phyloP scores from a whole-genome alignment of 2,797 vertebrate species.

The Dendrocincla tyrannina region DNA sequence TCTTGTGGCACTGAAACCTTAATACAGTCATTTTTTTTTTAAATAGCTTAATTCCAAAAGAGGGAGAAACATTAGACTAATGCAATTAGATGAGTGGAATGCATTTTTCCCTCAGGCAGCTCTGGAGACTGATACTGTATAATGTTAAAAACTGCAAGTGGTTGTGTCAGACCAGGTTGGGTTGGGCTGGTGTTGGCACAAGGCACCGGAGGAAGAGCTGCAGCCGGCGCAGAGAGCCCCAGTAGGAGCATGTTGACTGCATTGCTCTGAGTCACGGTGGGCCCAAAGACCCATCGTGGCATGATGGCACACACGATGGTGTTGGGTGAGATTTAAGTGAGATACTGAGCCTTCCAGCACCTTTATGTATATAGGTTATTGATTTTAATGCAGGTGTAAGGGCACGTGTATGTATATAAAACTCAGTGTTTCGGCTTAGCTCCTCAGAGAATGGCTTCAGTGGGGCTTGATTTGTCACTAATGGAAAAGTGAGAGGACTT shows the following conservation, averaged over 20 bases:
- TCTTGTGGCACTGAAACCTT: background rate
- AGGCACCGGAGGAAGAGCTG: background rate
- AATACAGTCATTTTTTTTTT: background rate
- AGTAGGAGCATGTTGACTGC: fast-evolving
- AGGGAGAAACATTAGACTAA: slow-evolving; percentile 8
- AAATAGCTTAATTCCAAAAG: background rate
- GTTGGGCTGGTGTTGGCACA: background rate
- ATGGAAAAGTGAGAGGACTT: background rate
- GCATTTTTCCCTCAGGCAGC: slow-evolving; percentile 10
- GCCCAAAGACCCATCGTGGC: background rate
- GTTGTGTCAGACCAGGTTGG: background rate
- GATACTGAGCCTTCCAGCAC: background rate
- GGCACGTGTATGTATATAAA: fast-evolving
- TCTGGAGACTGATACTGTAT: slow-evolving; percentile 34
- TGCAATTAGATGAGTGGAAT: slow-evolving; percentile 34
- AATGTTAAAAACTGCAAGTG: background rate
- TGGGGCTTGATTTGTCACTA: background rate
- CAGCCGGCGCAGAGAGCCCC: background rate
- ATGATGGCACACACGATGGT: background rate
- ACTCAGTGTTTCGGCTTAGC: background rate
- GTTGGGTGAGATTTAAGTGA: background rate
- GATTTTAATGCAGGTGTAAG: background rate
- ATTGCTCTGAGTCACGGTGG: background rate
- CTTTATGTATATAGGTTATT: background rate
- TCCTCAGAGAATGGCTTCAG: background rate